Evolutionary conservation across 1,140 invertebrate genomes (phyloP), one percentile per base, ranked within the genome.

Genomic region (Scaptomyza pallida): DNA sequence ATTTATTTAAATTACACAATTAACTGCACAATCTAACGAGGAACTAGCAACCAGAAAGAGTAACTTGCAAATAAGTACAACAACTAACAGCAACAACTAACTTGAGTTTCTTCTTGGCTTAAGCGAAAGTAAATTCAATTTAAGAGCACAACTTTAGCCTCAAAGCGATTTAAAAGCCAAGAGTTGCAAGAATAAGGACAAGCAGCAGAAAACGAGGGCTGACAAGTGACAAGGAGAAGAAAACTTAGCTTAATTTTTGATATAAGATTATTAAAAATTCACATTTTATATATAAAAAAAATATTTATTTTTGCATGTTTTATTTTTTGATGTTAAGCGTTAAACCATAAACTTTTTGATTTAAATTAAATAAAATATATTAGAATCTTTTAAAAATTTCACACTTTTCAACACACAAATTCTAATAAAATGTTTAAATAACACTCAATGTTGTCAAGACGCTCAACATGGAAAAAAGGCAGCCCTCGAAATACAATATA

Each of bases 1-100:
- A 57, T 82, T 72, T 78, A 78, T 78, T 83, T 82, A 78, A 78
- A 73, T 83, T 85, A 79, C 67, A 67, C 76, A 85, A 80, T 79
- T 83, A 73, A 61, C 63, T 60, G 64, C 64, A 75, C 57, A 82
- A 78, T 68, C 65, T 75, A 68, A 63, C 52, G 9, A 67, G 65
- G 51, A 83, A 71, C 82, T 83, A 67, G 65, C 47, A 83, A 71
- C 82, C 78, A 8, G 2, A n/a, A 30, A 26, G 23, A 35, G 33
- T 76, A 76, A 76, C 62, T 72, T 48, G 4, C 5, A 68, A 80
- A 70, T 12, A 35, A 10, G 12, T 12, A 26, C 5, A 0, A 26
- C 1, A 26, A 48, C n/a, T 13, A 13, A 8, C 33, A n/a, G n/a
- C 5, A 0, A 26, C 1, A 26, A 48, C n/a, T 13, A 13, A 8